phyloP scores from a whole-genome alignment of 1,140 invertebrate species.

The Mya arenaria region DNA sequence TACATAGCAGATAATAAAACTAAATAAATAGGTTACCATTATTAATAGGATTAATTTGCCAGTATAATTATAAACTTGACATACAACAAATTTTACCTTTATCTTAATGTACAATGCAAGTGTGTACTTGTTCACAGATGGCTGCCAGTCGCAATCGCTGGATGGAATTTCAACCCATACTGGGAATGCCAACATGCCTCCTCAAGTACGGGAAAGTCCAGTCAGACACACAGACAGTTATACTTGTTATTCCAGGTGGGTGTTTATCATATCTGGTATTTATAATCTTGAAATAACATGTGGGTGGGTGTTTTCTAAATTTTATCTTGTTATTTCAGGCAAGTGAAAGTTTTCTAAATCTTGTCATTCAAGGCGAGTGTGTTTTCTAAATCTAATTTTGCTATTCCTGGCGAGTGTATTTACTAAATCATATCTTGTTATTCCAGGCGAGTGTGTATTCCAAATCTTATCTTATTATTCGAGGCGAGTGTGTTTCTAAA shows the following conservation, averaged over 20 bases:
- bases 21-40: too few species aligned
- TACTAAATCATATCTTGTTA: neutral
- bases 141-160: neutral
- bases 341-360: too few species aligned
- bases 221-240: constrained; percentile 58
- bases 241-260: constrained; percentile 81
- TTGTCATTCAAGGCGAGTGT: neutral
- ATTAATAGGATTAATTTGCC: neutral
- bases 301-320: too few species aligned
- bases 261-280: constrained; percentile 81
- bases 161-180: constrained; percentile 53
- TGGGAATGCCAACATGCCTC: constrained; percentile 83
- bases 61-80: neutral
- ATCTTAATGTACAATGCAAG: neutral
- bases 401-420: neutral
- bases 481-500: too few species aligned
- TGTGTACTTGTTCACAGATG: constrained; percentile 2
- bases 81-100: neutral
- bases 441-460: too few species aligned
- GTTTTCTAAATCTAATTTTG: neutral
- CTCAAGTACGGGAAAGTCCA: constrained; percentile 85
- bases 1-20: too few species aligned
- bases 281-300: too few species aligned
- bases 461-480: too few species aligned
- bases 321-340: too few species aligned